Conservation (phyloP, 2,797 vertebrate species). For the Haliaeetus vocifer region DNA sequence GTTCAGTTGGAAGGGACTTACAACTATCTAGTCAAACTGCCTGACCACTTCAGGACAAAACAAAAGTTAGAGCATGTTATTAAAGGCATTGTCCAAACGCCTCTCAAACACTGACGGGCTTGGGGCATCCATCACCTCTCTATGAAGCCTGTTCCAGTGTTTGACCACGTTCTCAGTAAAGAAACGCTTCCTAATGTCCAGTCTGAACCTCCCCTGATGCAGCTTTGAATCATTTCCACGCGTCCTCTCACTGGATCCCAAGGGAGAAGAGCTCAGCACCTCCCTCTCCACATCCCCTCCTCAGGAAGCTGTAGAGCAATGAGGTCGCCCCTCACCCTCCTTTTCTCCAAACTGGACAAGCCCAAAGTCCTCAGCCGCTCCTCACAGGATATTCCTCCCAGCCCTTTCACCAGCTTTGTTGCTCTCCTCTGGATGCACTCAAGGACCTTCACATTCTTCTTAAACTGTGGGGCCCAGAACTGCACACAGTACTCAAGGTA, state of each 20-base stretch:
- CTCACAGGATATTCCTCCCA: background rate
- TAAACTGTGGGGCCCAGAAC: background rate
- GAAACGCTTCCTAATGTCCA: background rate
- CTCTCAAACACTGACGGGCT: background rate
- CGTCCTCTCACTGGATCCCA: rapidly evolving
- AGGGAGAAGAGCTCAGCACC: background rate
- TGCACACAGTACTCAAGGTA: background rate
- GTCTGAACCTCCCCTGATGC: too few relatives aligned
- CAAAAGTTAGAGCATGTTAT: background rate
- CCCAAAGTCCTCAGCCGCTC: too few relatives aligned
- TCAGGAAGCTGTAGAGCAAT: background rate
- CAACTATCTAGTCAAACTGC: background rate
- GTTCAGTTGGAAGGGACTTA: background rate
- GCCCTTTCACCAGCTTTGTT: background rate
- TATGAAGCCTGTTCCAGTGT: background rate
- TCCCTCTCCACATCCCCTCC: background rate
- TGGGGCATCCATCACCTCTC: background rate
- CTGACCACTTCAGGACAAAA: background rate
- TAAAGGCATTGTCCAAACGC: background rate
- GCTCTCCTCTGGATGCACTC: background rate
- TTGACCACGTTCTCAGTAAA: background rate
- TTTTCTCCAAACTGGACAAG: too few relatives aligned
- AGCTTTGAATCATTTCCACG: background rate
- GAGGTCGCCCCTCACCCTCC: background rate
- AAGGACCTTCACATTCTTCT: background rate